Evolutionary conservation across 2,113 vertebrate genomes (phyloP), one percentile per base, ranked within the genome.

Genomic region (Colistium nudipinnis): DNA sequence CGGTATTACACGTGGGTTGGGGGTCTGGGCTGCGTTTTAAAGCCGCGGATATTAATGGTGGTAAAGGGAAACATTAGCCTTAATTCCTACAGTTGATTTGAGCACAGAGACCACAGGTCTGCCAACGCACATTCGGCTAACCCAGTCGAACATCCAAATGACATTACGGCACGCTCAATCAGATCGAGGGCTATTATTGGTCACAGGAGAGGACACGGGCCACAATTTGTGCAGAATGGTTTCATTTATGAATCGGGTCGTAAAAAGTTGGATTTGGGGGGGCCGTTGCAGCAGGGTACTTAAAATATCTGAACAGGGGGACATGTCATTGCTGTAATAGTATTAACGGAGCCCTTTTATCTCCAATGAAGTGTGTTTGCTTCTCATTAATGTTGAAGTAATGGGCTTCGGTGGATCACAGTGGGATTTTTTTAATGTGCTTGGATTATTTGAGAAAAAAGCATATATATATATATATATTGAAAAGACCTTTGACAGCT

Each of bases 201-300:
- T 77, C 92, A 90, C 88, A 79, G 52, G 90, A 91, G 92, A 88
- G 88, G 88, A 87, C 76, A 76, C 76, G 63, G 81, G 72, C 88
- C n/a, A 89, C 69, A 66, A 81, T 91, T n/a, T 72, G 62, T 24
- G 27, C 72, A 85, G 88, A 92, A 91, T 81, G 87, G 82, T 75
- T 88, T 91, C 87, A 85, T 91, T 93, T 92, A 92, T 89, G 81
- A 87, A 92, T 85, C 80, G 70, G 87, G 74, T 88, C 65, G 45
- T 92, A 91, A 93, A 93, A 83, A 71, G 33, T 44, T 53, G 62
- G 74, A 44, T 48, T 71, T 71, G 33, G 70, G 33, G 70, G 61
- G 77, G 74, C 47, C 62, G 64, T 7, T 59, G 82, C 60, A 62
- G 79, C 74, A 66, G 74, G 69, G 82, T 52, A 78, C 71, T 84